Evolutionary conservation across 2,888 invertebrate species (phyloP), one percentile per base, ranked within the genome.

Genomic region (Ophion ellenae): DNA sequence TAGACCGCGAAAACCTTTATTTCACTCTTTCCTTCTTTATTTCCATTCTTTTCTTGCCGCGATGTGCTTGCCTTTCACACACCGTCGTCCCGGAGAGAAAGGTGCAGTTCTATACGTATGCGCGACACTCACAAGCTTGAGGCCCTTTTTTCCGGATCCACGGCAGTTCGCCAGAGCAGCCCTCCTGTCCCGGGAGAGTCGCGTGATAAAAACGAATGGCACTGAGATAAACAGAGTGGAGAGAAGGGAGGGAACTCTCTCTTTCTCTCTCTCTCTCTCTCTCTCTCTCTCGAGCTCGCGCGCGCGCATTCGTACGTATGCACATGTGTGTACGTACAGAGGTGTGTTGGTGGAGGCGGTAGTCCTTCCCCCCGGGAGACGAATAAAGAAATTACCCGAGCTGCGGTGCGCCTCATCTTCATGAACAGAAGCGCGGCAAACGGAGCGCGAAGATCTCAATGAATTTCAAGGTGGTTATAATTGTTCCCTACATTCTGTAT

Each of bases 191-290:
- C 88, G 45, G 75, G 87, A 83, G 87, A 87, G 24, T 86, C 69
- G 83, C 85, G 86, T 94, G 93, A 94, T 94, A 93, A 94, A 94
- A 94, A 94, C 92, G 92, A 93, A 94, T 93, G 93, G 92, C 90
- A 90, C 90, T 90, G 91, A 91, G 91, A 91, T 88, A 89, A 90
- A 89, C 86, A 85, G 84, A 86, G 74, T 45, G 86, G 83, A 83
- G 79, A 78, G 86, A 40, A 59, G 66, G 66, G 85, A 88, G 89
- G 88, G 36, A 24, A 40, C 61, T 74, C 45, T 20, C 40, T 40
- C 40, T 28, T 2, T 28, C 28, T 28, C 28, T 1, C 1, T 1
- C 24, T 24, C 24, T n/a, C n/a, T n/a, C 40, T 40, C 40, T 28
- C 28, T 28, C 28, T 28, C 28, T 1, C 1, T 1, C 24, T 24